Base-by-base conservation (phyloP, 2,113 vertebrate genomes). In the Sylvicapra grimmia region DNA sequence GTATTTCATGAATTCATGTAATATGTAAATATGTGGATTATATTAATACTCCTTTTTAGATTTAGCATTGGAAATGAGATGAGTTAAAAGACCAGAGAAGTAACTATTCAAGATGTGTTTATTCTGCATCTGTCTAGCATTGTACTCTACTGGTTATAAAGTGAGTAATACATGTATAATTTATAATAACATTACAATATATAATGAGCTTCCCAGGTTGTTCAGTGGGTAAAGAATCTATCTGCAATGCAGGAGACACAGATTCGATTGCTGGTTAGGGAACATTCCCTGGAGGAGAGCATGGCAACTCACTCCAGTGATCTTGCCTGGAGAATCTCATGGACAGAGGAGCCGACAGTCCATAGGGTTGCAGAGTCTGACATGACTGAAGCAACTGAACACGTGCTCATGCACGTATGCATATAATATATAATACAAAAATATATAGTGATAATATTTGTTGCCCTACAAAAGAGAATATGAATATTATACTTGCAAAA, bases 71-170 rank as follows among this genome's bases (percentile, higher is more conserved):
- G 2, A 7, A 93, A 18, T 82, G 61, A 83, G 40, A 44, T 77
- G 36, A 95, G 5, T 49, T 65, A 86, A 89, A 75, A 96, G 61
- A 77, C 16, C 21, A 82, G 59, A 91, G 54, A 85, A 85, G 3
- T 87, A 77, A 33, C 82, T 93, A 16, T 40, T 96, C 33, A 79
- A 4, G 51, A 21, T 93, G n/a, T 92, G 12, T 82, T 19, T 72
- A 63, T 87, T 56, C 29, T 94, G 4, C 33, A 25, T 96, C n/a
- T 85, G 8, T 77, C 75, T 79, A 33, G 21, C 18, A 21, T 75
- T 84, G 1, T 68, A 8, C 2, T 75, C 18, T 63, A 4, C 21
- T 85, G 72, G 29, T 72, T 91, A 58, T 12, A 53, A 51, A 79
- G 80, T 40, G 8, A 51, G 27, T 85, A 85, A 80, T 40, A 29